Percentiles rank a stretch among this genome's conserved stretches.
phyloP scores from a whole-genome alignment of 2,113 vertebrate species.

The Lampris incognitus region DNA sequence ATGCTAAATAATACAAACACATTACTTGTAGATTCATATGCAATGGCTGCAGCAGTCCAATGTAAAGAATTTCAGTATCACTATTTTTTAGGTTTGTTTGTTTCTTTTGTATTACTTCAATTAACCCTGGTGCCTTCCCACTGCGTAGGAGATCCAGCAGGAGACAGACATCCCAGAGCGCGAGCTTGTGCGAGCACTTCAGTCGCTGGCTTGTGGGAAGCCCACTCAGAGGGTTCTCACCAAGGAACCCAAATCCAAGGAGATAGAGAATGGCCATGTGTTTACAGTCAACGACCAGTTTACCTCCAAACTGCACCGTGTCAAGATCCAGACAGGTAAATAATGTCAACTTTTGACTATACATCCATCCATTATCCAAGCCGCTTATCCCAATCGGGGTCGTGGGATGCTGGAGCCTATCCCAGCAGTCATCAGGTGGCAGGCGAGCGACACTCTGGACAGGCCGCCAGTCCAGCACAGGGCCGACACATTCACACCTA shows the following conservation, averaged over 20 bases:
- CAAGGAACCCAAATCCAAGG: constrained; percentile 98
- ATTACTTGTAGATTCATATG: not conserved
- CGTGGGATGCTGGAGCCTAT: no score
- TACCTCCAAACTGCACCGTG: constrained; percentile 98
- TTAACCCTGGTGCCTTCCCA: not conserved
- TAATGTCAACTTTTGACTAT: not conserved
- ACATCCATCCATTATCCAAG: no score
- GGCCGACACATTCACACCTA: no score
- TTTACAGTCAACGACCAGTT: constrained; percentile 99
- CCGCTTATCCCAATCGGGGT: no score
- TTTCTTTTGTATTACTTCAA: not conserved
- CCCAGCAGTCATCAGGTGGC: no score
- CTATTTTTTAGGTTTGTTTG: not conserved
- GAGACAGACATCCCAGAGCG: constrained; percentile 99
- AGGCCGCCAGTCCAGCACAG: no score
- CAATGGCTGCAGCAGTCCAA: not conserved
- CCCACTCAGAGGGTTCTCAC: constrained; percentile 98
- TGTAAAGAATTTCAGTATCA: not conserved
- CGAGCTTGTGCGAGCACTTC: constrained; percentile 96
- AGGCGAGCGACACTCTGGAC: no score
- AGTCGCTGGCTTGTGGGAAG: constrained; percentile 98
- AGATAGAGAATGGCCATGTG: constrained; percentile 97
- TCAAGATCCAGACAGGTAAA: constrained; percentile 98
- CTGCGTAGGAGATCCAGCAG: constrained; percentile 96
- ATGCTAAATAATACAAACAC: not conserved